Percentiles rank a stretch among this genome's conserved stretches.
These are phyloP conservation scores for Phoxinus dragarum DNA, from an alignment of 2,797 vertebrate species.

Conservation along the genomic window DNA sequence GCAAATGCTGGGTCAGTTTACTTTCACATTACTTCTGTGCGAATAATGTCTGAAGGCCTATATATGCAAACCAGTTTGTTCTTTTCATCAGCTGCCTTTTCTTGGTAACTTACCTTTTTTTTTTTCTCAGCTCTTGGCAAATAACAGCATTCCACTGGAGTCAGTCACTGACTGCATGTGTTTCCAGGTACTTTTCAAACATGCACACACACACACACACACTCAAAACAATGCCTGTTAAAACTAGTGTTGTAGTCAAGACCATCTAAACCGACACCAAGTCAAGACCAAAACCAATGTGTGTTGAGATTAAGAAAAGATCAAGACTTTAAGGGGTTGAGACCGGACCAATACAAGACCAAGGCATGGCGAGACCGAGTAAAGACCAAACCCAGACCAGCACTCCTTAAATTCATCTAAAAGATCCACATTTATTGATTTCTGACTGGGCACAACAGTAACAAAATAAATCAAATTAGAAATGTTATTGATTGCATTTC, in stretches of 20 bases:
- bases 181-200: conserved; percentile 71
- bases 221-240: background rate
- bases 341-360: no score
- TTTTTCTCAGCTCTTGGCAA: conserved; percentile 2
- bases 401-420: no score
- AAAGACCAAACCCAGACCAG: no score
- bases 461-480: no score
- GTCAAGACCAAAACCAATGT: background rate
- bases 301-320: no score
- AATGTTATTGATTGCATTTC: no score
- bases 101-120: background rate
- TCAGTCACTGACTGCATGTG: conserved; percentile 75
- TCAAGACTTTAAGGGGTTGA: no score
- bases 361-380: no score
- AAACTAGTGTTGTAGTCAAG: background rate
- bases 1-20: conserved; percentile 64
- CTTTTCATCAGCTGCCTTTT: background rate
- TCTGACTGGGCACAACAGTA: no score
- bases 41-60: background rate
- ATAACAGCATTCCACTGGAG: conserved; percentile 67
- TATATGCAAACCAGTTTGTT: background rate
- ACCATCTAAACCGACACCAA: background rate
- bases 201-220: background rate
- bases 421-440: no score
- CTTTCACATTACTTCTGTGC: background rate